phyloP scores from a whole-genome alignment of 2,888 invertebrate species.

The Eumerus sabulonum region DNA sequence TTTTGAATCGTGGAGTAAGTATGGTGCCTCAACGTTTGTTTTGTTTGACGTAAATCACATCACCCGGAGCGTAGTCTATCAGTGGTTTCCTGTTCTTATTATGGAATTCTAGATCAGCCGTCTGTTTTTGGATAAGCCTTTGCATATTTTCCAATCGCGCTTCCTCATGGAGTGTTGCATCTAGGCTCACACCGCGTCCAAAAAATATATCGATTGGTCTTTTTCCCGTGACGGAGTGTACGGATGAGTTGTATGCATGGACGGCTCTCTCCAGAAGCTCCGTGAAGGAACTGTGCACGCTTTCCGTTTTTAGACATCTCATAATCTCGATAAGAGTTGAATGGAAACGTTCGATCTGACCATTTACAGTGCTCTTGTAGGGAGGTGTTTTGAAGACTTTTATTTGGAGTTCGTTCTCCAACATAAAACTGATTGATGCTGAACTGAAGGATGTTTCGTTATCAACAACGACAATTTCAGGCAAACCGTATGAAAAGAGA shows the following conservation, averaged over 20 bases:
- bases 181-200: slow-evolving; percentile 42
- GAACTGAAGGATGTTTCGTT: slow-evolving; percentile 49
- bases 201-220: slow-evolving; percentile 61
- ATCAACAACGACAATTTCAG: slow-evolving; percentile 24
- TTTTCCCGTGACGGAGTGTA: slow-evolving; percentile 49
- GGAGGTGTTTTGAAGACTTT: slow-evolving; percentile 21
- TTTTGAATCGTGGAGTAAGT: slow-evolving; percentile 28
- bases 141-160: slow-evolving; percentile 37
- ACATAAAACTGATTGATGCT: slow-evolving; percentile 22
- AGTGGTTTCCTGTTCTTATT: slow-evolving; percentile 54
- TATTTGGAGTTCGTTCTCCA: slow-evolving; percentile 30
- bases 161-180: slow-evolving; percentile 51
- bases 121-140: slow-evolving; percentile 50
- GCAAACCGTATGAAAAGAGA: slow-evolving; percentile 14
- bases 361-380: slow-evolving; percentile 40
- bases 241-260: slow-evolving; percentile 44
- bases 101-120: slow-evolving; percentile 43
- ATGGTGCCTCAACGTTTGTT: slow-evolving; percentile 48
- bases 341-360: slow-evolving; percentile 63
- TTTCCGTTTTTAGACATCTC: slow-evolving; percentile 51
- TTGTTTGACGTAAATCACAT: slow-evolving; percentile 44
- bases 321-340: slow-evolving; percentile 63
- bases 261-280: slow-evolving; percentile 55
- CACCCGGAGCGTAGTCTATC: slow-evolving; percentile 47
- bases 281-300: slow-evolving; percentile 35